phyloP scores from a whole-genome alignment of 2,888 invertebrate genomes.

The Trissolcus japonicus region DNA sequence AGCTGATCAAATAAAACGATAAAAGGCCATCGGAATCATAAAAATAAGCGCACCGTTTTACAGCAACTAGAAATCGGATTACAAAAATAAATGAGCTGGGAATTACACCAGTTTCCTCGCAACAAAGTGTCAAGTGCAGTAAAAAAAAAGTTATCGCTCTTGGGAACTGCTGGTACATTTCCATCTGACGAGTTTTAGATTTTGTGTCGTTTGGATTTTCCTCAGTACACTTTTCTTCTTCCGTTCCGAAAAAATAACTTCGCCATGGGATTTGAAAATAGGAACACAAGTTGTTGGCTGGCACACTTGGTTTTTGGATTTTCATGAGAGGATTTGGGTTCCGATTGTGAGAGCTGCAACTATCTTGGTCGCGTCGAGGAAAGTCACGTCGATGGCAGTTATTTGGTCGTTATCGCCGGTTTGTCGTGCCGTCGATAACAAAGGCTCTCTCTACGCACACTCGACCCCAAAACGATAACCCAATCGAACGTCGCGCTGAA shows the following conservation, averaged over 20 bases:
- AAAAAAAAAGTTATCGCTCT: slow-evolving; percentile 5
- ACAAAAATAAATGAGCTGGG: slow-evolving; percentile 38
- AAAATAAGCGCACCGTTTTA: slow-evolving; percentile 39
- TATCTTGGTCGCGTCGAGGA: slow-evolving; percentile 39
- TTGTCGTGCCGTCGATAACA: slow-evolving; percentile 43
- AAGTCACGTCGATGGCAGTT: slow-evolving; percentile 39
- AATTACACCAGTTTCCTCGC: slow-evolving; percentile 22
- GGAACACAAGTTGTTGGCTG: no score
- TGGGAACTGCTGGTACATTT: no score
- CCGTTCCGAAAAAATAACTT: no score
- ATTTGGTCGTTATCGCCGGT: slow-evolving; percentile 42
- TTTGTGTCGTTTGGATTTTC: no score
- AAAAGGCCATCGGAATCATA: slow-evolving; percentile 24
- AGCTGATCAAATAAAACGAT: slow-evolving; percentile 36
- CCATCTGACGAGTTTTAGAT: no score
- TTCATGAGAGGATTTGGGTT: no score
- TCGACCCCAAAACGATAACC: slow-evolving; percentile 39
- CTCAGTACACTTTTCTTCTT: no score
- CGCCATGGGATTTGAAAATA: no score
- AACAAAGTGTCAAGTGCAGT: slow-evolving; percentile 29
- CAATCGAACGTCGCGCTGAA: slow-evolving; percentile 32
- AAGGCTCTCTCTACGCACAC: slow-evolving; percentile 40
- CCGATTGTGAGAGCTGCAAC: not conserved
- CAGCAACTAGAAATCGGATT: slow-evolving; percentile 40
- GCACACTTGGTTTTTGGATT: no score